Base-by-base conservation (phyloP, 2,888 invertebrate genomes). In the Cataglyphis livida region DNA sequence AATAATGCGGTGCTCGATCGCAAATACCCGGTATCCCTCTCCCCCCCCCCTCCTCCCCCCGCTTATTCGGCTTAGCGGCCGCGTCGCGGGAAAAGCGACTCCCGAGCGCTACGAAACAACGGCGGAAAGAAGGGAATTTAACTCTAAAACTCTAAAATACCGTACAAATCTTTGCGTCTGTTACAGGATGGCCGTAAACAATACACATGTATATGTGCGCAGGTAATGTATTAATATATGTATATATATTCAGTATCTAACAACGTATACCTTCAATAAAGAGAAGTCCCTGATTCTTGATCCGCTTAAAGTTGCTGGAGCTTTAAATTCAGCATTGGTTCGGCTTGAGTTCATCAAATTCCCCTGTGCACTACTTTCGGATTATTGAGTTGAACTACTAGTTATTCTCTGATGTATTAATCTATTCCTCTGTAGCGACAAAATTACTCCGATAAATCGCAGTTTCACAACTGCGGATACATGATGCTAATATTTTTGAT, bases 1-100 rank as follows among this genome's bases (percentile, higher is more conserved):
- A 94, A 94, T 93, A 91, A 91, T 91, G 89, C 85, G 78, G 65
- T 87, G 88, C 87, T 91, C 91, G 90, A 91, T 92, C 91, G 90
- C 88, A 91, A 91, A 90, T 92, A 91, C 89, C 84, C 85, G 83
- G 82, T 82, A 81, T 85, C 81, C 32, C 25, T 25, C 25, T 1
- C 28, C 28, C 28, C 1, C 0, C 2, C 28, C 2, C 1, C 28
- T 1, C 25, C 28, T 2, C 28, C 28, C 28, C 1, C 28, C 81
- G 78, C 87, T 87, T 84, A 86, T 85, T 87, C 87, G 81, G 81
- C 86, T 73, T 68, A 76, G 48, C n/a, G 32, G 21, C 48, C 54
- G 70, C 85, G 81, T 25, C 64, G 51, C 54, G 79, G n/a, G 15
- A 38, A 62, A 66, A 75, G 28, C 54, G 59, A 78, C 59, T 59